Evolutionary conservation across 2,888 invertebrate species (phyloP).

Genomic region (Conchocele bisecta): DNA sequence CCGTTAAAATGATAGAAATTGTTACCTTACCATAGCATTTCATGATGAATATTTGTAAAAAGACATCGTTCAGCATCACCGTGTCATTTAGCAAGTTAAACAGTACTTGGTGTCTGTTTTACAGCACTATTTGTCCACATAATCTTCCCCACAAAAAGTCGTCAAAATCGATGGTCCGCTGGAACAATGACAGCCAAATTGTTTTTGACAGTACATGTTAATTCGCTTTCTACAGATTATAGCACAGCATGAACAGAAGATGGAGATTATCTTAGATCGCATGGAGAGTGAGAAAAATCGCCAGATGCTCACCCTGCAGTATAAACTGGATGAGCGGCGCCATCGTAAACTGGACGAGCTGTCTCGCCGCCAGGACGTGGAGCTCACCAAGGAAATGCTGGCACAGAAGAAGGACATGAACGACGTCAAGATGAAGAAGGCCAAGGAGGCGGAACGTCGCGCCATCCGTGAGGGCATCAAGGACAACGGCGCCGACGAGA

Average conservation of each 20-base stretch:
- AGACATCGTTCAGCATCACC: no score
- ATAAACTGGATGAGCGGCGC: slow-evolving; percentile 71
- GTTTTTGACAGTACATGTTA: no score
- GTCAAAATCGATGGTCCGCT: no score
- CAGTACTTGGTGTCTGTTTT: no score
- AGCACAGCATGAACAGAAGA: slow-evolving; percentile 77
- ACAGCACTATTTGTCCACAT: no score
- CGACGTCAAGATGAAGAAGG: slow-evolving; percentile 76
- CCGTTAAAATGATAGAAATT: no score
- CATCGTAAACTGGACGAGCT: slow-evolving; percentile 74
- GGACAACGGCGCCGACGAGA: slow-evolving; percentile 79
- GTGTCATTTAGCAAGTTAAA: no score
- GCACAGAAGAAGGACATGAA: slow-evolving; percentile 79
- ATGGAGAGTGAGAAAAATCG: slow-evolving; percentile 73
- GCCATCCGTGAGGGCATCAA: slow-evolving; percentile 79
- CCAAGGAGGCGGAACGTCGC: slow-evolving; percentile 73
- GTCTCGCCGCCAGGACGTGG: slow-evolving; percentile 77
- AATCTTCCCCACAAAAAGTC: no score
- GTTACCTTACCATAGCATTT: no score
- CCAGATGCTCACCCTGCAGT: slow-evolving; percentile 72
- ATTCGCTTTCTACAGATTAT: slow-evolving; percentile 76
- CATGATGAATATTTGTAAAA: no score
- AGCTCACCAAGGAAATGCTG: slow-evolving; percentile 77
- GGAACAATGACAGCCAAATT: no score
- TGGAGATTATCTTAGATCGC: slow-evolving; percentile 71